phyloP scores from a whole-genome alignment of 2,888 invertebrate species.

The Seira musarum region DNA sequence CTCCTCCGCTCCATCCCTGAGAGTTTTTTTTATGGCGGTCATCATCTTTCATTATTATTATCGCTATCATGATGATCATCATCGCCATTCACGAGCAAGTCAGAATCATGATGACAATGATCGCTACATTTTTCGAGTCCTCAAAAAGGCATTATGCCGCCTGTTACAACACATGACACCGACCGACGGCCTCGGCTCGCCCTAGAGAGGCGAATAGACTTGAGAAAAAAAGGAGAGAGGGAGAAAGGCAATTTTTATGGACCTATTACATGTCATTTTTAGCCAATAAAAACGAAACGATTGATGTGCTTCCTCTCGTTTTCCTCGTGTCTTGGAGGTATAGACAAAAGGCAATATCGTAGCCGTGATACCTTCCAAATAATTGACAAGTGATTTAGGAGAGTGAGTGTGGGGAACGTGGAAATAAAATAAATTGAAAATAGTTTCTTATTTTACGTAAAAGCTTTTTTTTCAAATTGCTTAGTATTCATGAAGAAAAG shows the following conservation, averaged over 20 bases:
- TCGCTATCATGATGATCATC: conserved; percentile 17
- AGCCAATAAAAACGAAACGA: conserved; percentile 48
- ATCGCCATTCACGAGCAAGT: too few species aligned
- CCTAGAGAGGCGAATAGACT: too few species aligned
- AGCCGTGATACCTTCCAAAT: too few species aligned
- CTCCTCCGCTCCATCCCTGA: not conserved
- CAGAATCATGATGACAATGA: too few species aligned
- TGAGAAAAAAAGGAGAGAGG: not conserved
- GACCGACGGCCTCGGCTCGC: too few species aligned
- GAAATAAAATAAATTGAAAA: conserved; percentile 20
- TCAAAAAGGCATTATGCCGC: too few species aligned
- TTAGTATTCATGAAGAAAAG: too few species aligned
- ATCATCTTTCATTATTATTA: conserved; percentile 56
- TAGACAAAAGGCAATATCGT: not conserved
- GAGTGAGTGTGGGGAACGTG: not conserved
- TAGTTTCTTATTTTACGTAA: conserved; percentile 1
- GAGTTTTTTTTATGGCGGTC: conserved; percentile 46
- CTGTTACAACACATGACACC: too few species aligned
- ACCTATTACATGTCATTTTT: conserved; percentile 48
- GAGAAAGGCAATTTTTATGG: conserved; percentile 34
- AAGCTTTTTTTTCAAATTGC: too few species aligned
- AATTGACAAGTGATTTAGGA: conserved; percentile 14
- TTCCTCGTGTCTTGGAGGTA: not conserved
- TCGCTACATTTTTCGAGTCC: too few species aligned
- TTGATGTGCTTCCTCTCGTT: conserved; percentile 30